phyloP scores from a whole-genome alignment of 2,797 vertebrate genomes.

The Tamandua tetradactyla region DNA sequence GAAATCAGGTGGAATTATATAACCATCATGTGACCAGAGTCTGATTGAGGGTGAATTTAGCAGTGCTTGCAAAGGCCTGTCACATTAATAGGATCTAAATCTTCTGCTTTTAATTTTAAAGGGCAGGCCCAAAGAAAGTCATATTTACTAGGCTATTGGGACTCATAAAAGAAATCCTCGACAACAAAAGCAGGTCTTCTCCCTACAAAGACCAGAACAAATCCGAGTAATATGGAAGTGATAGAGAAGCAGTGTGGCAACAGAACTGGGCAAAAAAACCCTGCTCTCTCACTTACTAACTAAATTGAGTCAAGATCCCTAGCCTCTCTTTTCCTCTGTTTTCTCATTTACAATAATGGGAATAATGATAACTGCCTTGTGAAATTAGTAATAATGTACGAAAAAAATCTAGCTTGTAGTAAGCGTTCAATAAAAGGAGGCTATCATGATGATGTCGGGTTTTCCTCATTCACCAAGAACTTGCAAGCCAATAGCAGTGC shows the following conservation, averaged over 20 bases:
- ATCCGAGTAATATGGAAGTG: background rate
- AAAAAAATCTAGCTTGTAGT: background rate
- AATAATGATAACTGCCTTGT: background rate
- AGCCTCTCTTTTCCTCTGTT: background rate
- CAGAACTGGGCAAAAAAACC: background rate
- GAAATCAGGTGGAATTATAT: slow-evolving; percentile 68
- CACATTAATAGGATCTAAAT: slow-evolving; percentile 68
- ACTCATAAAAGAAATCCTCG: slow-evolving; percentile 60
- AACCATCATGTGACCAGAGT: slow-evolving; percentile 65
- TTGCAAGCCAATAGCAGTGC: background rate
- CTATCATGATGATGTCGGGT: background rate
- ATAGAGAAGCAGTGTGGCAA: background rate
- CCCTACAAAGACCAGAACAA: background rate
- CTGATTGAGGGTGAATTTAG: slow-evolving; percentile 69
- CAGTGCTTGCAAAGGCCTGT: slow-evolving; percentile 65
- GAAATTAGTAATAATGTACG: background rate
- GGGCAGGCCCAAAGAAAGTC: slow-evolving; percentile 57
- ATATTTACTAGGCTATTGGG: slow-evolving; percentile 70
- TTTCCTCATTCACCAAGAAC: background rate
- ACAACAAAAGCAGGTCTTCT: slow-evolving; percentile 56
- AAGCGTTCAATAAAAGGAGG: background rate
- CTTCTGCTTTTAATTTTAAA: slow-evolving; percentile 75
- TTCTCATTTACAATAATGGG: background rate
- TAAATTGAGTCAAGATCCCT: background rate
- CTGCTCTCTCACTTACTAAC: background rate